Conservation (phyloP, 37 sponge, comb jelly and placozoan genomes). For the Aplysina aerophoba region DNA sequence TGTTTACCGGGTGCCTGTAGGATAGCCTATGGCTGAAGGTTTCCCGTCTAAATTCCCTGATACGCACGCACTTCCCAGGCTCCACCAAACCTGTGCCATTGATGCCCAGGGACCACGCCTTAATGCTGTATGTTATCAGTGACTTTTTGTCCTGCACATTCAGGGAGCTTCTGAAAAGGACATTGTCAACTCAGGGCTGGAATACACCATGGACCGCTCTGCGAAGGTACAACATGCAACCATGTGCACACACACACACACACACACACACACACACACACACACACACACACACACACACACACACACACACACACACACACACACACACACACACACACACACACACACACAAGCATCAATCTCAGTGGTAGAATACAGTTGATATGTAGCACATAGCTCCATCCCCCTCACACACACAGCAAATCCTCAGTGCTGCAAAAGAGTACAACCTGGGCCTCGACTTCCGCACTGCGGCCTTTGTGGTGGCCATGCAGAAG, state of each 20-base stretch:
- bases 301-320: constrained; percentile 13
- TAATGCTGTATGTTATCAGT: too few species aligned
- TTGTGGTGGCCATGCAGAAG: constrained; percentile 88
- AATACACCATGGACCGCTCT: constrained; percentile 98
- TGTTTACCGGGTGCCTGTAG: too few species aligned
- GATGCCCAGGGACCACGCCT: too few species aligned
- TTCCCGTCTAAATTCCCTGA: too few species aligned
- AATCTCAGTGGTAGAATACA: too few species aligned
- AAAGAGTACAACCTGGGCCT: constrained; percentile 89
- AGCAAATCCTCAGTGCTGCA: constrained; percentile 89
- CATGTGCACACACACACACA: constrained; percentile 4
- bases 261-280: constrained; percentile 7
- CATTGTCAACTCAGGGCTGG: constrained; percentile 97
- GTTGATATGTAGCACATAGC: too few species aligned
- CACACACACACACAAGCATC: too few species aligned
- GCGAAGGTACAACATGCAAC: constrained; percentile 59
- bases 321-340: constrained; percentile 20
- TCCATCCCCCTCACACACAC: neutral
- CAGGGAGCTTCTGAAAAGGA: constrained; percentile 97
- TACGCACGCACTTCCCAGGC: too few species aligned
- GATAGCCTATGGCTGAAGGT: too few species aligned
- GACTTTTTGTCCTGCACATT: too few species aligned
- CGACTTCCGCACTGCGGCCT: constrained; percentile 95
- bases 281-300: constrained; percentile 16
- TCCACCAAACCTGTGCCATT: too few species aligned